Evolutionary conservation across 2,113 vertebrate genomes (phyloP).

Genomic region (Pseudonaja textilis): DNA sequence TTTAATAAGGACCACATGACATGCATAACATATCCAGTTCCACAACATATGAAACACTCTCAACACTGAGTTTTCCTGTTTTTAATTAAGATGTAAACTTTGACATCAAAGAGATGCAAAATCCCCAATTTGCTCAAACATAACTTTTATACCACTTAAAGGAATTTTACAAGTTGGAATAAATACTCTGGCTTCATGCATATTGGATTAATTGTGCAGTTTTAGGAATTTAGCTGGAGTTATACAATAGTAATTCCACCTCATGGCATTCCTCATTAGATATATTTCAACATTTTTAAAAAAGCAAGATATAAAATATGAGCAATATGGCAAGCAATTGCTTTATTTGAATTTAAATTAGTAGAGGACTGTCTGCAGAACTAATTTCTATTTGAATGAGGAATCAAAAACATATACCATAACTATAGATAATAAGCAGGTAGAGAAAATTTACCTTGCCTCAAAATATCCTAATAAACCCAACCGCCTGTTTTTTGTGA

Average conservation of each 20-base stretch:
- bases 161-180: conserved; percentile 47
- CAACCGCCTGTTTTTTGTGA: background rate
- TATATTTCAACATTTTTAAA: conserved; percentile 32
- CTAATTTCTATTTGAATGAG: conserved; percentile 19
- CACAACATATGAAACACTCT: conserved; percentile 39
- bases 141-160: conserved; percentile 51
- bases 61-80: conserved; percentile 36
- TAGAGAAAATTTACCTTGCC: background rate
- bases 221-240: conserved; percentile 30
- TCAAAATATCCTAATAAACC: background rate
- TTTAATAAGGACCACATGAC: conserved; percentile 62
- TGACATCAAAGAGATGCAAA: conserved; percentile 40
- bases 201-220: conserved; percentile 36
- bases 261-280: conserved; percentile 42
- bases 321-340: conserved; percentile 13
- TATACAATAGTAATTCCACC: conserved; percentile 37
- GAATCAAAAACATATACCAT: conserved; percentile 4
- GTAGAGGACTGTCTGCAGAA: background rate
- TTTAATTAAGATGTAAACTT: conserved; percentile 50
- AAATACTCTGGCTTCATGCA: conserved; percentile 42
- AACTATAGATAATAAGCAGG: background rate
- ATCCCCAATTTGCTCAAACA: conserved; percentile 52
- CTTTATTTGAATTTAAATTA: conserved; percentile 26
- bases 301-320: conserved; percentile 40
- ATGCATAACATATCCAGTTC: conserved; percentile 40